Evolutionary conservation across 1,140 invertebrate species (phyloP).

Genomic region (Drosophila bifasciata): DNA sequence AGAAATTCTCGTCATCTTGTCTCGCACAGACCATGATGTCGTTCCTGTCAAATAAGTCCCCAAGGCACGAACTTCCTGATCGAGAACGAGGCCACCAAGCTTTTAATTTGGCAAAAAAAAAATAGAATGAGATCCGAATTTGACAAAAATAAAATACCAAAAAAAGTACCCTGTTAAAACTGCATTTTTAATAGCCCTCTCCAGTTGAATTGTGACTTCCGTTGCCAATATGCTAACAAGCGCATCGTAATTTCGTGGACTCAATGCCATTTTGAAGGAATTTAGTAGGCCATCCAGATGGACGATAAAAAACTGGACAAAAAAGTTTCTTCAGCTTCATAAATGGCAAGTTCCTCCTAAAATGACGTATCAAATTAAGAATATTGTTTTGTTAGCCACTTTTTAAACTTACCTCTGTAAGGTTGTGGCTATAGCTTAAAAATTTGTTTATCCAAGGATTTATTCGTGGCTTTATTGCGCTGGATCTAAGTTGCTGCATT

Average conservation of each 20-base stretch:
- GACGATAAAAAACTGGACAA: slow-evolving; percentile 93
- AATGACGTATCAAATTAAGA: not conserved
- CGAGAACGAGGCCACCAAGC: slow-evolving; percentile 95
- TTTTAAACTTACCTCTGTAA: slow-evolving; percentile 89
- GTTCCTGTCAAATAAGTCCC: slow-evolving; percentile 91
- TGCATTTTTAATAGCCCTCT: slow-evolving; percentile 93
- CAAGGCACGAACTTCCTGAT: slow-evolving; percentile 95
- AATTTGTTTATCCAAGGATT: slow-evolving; percentile 95
- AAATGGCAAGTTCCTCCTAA: slow-evolving; percentile 93
- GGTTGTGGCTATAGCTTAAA: slow-evolving; percentile 90
- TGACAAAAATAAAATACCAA: not conserved
- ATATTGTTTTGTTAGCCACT: slow-evolving; percentile 14
- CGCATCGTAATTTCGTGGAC: slow-evolving; percentile 91
- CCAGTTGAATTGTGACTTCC: slow-evolving; percentile 92
- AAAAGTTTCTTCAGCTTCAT: slow-evolving; percentile 97
- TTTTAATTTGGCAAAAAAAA: too few relatives aligned
- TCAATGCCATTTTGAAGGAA: slow-evolving; percentile 91
- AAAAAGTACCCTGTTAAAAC: slow-evolving; percentile 91
- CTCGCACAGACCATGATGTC: slow-evolving; percentile 95
- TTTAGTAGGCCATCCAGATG: slow-evolving; percentile 92
- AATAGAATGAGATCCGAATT: too few relatives aligned
- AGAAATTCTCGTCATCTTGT: slow-evolving; percentile 95
- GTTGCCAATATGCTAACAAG: slow-evolving; percentile 91
- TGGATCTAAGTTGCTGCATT: slow-evolving; percentile 91
- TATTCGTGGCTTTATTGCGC: slow-evolving; percentile 93